Percentiles rank a stretch among this genome's conserved stretches.
Conservation (phyloP, 2,888 invertebrate genomes). For the Masnerella sp. region DNA sequence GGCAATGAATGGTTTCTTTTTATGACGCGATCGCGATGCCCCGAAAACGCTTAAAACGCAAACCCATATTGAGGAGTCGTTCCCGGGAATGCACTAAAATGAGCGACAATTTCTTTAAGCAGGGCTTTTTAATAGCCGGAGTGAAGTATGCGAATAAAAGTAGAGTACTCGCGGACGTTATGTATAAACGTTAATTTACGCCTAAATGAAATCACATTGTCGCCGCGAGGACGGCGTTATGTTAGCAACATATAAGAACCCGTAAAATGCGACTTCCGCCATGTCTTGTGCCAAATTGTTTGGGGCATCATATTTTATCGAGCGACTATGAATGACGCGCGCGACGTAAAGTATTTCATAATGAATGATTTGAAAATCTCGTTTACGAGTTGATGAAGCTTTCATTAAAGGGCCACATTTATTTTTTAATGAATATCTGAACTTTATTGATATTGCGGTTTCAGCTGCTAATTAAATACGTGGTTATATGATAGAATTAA, state of each 20-base stretch:
- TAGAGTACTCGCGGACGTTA: conserved; percentile 6
- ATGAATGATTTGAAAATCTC: conserved; percentile 1
- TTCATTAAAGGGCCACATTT: neutral
- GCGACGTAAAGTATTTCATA: neutral
- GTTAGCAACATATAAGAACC: conserved; percentile 2
- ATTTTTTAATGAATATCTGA: neutral
- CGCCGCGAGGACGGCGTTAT: neutral
- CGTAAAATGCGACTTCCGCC: conserved; percentile 3
- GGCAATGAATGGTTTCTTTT: conserved; percentile 52
- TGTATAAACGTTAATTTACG: conserved; percentile 31
- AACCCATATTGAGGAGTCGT: conserved; percentile 39
- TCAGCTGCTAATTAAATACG: too few species aligned
- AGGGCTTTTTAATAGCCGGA: conserved; percentile 28
- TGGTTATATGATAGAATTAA: too few species aligned
- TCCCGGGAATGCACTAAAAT: conserved; percentile 50
- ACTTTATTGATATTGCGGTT: neutral
- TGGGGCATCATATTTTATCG: conserved; percentile 7
- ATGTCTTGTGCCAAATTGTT: neutral
- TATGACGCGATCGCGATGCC: conserved; percentile 42
- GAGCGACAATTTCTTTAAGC: conserved; percentile 46
- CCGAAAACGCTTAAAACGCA: conserved; percentile 48
- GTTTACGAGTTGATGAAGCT: neutral
- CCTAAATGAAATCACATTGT: conserved; percentile 25
- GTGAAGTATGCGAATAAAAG: conserved; percentile 19
- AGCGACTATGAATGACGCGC: too few species aligned